These are phyloP conservation scores for Melanchra persicariae DNA, from an alignment of 2,888 invertebrate genomes.

Conservation along the genomic window DNA sequence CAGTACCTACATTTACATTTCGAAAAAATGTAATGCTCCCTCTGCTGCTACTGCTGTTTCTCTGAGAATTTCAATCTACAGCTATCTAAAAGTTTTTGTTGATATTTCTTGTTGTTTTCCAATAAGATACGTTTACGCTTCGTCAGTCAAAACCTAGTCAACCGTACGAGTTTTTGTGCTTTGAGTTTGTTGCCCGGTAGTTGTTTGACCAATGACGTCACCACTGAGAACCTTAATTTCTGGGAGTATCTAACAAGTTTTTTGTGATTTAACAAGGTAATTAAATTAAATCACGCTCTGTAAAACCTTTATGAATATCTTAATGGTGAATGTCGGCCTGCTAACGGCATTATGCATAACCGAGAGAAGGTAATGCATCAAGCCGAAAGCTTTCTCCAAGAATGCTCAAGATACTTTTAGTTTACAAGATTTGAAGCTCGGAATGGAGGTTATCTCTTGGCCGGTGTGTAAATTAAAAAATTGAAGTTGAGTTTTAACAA, in stretches of 20 bases:
- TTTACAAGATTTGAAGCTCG: neutral
- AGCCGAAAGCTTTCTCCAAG: slow-evolving; percentile 31
- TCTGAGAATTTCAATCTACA: neutral
- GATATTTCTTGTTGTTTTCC: slow-evolving; percentile 8
- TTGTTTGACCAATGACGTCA: slow-evolving; percentile 31
- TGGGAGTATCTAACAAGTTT: slow-evolving; percentile 11
- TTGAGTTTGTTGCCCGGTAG: neutral
- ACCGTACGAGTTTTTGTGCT: slow-evolving; percentile 15
- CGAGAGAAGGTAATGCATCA: slow-evolving; percentile 12
- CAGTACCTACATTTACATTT: neutral
- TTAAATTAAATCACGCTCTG: slow-evolving; percentile 16
- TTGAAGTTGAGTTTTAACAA: too few relatives aligned
- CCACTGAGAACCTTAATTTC: neutral
- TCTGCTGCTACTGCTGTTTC: neutral
- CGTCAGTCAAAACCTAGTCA: slow-evolving; percentile 9
- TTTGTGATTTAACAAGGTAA: neutral
- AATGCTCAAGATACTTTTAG: neutral
- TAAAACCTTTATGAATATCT: slow-evolving; percentile 15
- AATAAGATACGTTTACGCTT: slow-evolving; percentile 19
- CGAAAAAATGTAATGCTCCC: neutral
- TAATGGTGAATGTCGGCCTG: neutral
- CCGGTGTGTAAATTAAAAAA: too few relatives aligned
- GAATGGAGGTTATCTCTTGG: neutral
- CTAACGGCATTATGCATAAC: neutral
- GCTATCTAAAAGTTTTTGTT: slow-evolving; percentile 13